Evolutionary conservation across 1,140 invertebrate species (phyloP).

Genomic region (Hylaeus volcanicus): DNA sequence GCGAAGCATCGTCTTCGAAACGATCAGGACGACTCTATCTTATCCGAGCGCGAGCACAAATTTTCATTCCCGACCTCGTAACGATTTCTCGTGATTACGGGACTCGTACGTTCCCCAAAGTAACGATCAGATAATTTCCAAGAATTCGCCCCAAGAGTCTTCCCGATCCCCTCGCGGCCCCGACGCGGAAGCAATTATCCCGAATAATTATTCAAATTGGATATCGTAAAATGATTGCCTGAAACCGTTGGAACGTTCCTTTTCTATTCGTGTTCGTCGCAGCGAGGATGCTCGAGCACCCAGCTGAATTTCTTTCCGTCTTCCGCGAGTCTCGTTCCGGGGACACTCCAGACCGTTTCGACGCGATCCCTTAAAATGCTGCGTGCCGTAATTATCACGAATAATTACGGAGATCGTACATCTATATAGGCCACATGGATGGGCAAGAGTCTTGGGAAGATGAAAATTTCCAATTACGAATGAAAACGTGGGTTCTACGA

Average conservation of each 20-base stretch:
- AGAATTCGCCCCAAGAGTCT: not conserved
- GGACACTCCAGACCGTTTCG: not conserved
- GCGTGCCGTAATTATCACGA: not conserved
- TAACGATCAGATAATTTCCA: not conserved
- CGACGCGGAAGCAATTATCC: not conserved
- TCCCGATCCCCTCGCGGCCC: too few species aligned
- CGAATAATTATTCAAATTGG: slow-evolving; percentile 36
- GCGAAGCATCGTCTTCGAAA: too few species aligned
- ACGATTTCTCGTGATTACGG: not conserved
- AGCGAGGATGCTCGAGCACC: slow-evolving; percentile 6
- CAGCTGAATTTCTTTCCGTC: not conserved
- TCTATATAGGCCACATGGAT: too few species aligned
- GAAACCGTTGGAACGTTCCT: not conserved
- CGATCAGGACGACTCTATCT: too few species aligned
- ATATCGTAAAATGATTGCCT: slow-evolving; percentile 2
- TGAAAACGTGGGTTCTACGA: too few species aligned
- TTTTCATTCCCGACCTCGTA: too few species aligned
- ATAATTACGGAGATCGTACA: not conserved
- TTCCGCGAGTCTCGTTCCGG: not conserved
- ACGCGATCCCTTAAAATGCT: not conserved
- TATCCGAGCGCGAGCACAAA: too few species aligned
- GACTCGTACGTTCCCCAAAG: not conserved
- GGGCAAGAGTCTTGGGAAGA: too few species aligned
- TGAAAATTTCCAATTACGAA: too few species aligned
- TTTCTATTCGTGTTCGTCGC: not conserved